Percentiles rank a stretch among this genome's conserved stretches.
Evolutionary conservation across 2,113 vertebrate species (phyloP).

Genomic region (Albula glossodonta): DNA sequence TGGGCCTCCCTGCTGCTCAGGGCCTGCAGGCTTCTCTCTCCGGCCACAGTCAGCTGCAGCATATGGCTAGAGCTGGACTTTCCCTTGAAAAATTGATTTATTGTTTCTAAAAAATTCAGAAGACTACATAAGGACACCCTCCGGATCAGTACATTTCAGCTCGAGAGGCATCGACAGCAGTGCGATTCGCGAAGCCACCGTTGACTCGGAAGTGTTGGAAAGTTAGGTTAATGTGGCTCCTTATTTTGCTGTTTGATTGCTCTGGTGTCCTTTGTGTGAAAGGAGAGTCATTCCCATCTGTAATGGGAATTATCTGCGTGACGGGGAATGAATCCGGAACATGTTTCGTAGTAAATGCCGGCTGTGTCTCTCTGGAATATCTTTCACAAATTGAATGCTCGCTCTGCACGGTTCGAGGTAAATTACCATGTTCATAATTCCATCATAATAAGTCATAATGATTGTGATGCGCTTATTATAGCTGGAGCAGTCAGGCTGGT

Average conservation of each 20-base stretch:
- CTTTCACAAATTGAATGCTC: not conserved
- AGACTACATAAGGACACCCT: not conserved
- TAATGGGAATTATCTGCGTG: too few relatives aligned
- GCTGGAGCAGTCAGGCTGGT: not conserved
- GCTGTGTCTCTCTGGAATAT: too few relatives aligned
- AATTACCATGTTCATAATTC: not conserved
- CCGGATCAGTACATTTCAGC: not conserved
- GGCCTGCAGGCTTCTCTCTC: not conserved
- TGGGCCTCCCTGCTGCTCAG: not conserved
- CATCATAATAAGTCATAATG: too few relatives aligned
- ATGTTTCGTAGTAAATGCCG: too few relatives aligned
- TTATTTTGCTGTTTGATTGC: not conserved
- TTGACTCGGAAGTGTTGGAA: not conserved
- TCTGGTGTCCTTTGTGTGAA: too few relatives aligned
- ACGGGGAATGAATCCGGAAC: too few relatives aligned
- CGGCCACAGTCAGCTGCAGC: not conserved
- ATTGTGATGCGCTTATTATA: not conserved
- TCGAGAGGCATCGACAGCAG: not conserved
- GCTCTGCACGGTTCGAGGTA: not conserved
- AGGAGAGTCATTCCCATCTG: too few relatives aligned
- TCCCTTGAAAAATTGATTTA: conserved; percentile 1
- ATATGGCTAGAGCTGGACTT: not conserved
- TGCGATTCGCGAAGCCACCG: not conserved
- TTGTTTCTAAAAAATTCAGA: conserved; percentile 11
- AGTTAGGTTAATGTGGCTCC: not conserved